phyloP scores from a whole-genome alignment of 2,888 invertebrate species.

The Epistrophe grossulariae region DNA sequence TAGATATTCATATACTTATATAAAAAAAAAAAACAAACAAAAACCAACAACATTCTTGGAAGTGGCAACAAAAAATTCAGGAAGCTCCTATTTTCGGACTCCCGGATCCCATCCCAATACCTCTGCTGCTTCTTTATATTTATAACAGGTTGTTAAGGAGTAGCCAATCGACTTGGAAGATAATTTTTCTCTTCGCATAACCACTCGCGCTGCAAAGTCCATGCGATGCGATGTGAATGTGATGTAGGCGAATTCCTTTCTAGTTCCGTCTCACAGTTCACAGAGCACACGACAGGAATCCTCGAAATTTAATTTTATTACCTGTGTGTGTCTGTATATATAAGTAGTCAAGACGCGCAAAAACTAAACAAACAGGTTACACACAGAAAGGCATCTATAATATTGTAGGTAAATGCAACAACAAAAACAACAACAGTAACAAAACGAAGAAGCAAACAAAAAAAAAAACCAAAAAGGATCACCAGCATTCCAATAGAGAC shows the following conservation, averaged over 20 bases:
- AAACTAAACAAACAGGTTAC: constrained; percentile 74
- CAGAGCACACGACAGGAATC: constrained; percentile 66
- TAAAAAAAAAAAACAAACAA: background rate
- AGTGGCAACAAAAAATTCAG: constrained; percentile 34
- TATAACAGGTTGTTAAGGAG: constrained; percentile 45
- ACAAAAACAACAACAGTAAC: constrained; percentile 22
- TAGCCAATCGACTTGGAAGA: constrained; percentile 24
- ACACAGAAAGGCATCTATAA: constrained; percentile 69
- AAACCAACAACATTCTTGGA: constrained; percentile 24
- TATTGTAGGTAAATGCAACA: constrained; percentile 28
- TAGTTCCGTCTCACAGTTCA: constrained; percentile 45
- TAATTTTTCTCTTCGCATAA: constrained; percentile 20
- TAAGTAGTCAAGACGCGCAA: constrained; percentile 37
- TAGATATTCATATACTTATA: background rate
- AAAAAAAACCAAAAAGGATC: constrained; percentile 71
- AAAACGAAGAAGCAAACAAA: constrained; percentile 25
- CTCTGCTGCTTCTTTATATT: constrained; percentile 5
- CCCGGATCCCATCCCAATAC: constrained; percentile 25
- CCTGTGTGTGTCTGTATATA: constrained; percentile 18
- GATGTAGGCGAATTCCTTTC: constrained; percentile 51
- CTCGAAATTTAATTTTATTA: constrained; percentile 72
- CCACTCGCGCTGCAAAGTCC: background rate
- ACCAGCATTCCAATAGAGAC: constrained; percentile 75
- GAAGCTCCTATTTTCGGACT: constrained; percentile 42
- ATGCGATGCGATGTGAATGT: constrained; percentile 16